These are phyloP conservation scores for Tragelaphus scriptus DNA, from an alignment of 2,113 vertebrate species.

Conservation along the genomic window DNA sequence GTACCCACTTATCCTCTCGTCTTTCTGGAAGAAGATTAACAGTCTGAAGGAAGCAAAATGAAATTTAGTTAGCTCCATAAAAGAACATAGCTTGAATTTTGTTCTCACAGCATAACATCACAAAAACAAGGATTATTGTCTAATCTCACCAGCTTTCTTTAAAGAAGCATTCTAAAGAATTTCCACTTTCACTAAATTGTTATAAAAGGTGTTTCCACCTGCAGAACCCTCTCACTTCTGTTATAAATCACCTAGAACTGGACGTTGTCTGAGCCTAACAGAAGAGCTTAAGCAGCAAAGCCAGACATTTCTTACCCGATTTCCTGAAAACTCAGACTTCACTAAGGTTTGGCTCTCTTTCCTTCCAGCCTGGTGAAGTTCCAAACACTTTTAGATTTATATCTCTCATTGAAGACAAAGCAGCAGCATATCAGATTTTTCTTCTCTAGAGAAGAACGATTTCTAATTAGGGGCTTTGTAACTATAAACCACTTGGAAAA, in stretches of 20 bases:
- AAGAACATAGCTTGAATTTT: not conserved
- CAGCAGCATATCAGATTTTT: slow-evolving; percentile 46
- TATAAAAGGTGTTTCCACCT: not conserved
- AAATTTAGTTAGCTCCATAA: not conserved
- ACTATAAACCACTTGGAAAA: slow-evolving; percentile 38
- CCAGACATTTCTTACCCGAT: slow-evolving; percentile 54
- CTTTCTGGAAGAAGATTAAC: not conserved
- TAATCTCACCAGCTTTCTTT: not conserved
- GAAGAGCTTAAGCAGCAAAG: slow-evolving; percentile 31
- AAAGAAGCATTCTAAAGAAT: not conserved
- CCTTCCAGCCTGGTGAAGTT: slow-evolving; percentile 10
- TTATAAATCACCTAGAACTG: not conserved
- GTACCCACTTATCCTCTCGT: not conserved
- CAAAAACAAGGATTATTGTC: not conserved
- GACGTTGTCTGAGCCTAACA: not conserved
- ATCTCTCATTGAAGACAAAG: slow-evolving; percentile 56
- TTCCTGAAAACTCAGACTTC: slow-evolving; percentile 68
- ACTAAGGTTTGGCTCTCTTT: slow-evolving; percentile 33
- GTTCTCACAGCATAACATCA: not conserved
- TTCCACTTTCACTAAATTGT: not conserved
- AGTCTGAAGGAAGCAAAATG: not conserved
- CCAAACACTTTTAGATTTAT: slow-evolving; percentile 62
- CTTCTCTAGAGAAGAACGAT: slow-evolving; percentile 14
- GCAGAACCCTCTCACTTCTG: not conserved
- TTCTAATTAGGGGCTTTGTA: slow-evolving; percentile 55